Evolutionary conservation across 2,888 invertebrate genomes (phyloP).

Genomic region (Sceliomorpha sp.): DNA sequence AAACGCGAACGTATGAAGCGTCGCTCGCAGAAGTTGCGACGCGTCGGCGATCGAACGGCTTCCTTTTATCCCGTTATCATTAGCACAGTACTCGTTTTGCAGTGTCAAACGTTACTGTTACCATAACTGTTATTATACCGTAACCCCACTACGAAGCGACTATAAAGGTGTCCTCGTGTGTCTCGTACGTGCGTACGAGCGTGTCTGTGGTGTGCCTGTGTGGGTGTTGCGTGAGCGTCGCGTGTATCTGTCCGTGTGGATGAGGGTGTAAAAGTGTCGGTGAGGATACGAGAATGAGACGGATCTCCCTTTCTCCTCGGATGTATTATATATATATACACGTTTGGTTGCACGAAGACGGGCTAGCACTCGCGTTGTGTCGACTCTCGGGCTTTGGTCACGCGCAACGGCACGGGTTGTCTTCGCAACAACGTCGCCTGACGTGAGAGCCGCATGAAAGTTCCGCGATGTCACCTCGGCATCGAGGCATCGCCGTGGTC

Average conservation of each 20-base stretch:
- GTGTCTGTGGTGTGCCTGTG: no score
- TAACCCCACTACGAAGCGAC: no score
- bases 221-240: no score
- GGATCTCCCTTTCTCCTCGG: background rate
- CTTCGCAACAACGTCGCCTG: constrained; percentile 18
- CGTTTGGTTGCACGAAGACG: constrained; percentile 17
- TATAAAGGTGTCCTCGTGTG: constrained; percentile 1
- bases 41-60: constrained; percentile 3
- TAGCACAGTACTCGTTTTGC: no score
- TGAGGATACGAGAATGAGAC: no score
- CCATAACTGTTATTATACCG: no score
- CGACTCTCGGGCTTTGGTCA: constrained; percentile 38
- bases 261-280: background rate
- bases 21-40: background rate
- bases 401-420: constrained; percentile 27
- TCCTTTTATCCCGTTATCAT: background rate
- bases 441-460: constrained; percentile 12
- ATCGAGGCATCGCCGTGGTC: constrained; percentile 3
- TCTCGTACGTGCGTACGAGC: background rate
- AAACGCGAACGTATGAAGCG: no score
- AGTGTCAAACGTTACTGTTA: constrained; percentile 4
- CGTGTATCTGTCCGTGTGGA: no score
- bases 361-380: constrained; percentile 27
- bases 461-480: constrained; percentile 14
- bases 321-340: no score